A percentile compares a stretch with the other conserved stretches of the same genome.
Conservation (phyloP, 2,113 vertebrate species). For the Hystrix brachyura region DNA sequence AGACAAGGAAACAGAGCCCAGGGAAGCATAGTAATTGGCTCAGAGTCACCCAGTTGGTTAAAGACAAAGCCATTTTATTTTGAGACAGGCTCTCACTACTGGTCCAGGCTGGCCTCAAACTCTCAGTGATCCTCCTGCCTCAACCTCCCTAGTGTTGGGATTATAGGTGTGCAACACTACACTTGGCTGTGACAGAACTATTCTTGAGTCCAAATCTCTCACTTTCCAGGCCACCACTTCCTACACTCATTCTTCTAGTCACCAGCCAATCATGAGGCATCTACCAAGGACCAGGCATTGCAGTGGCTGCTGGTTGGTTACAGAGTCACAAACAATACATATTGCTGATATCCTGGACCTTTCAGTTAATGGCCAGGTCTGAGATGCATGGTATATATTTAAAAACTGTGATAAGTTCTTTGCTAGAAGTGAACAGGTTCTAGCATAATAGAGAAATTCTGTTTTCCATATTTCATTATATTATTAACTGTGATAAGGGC, state of each 20-base stretch:
- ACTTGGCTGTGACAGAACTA: neutral
- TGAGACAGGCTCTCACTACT: neutral
- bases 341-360: neutral
- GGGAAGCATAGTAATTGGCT: neutral
- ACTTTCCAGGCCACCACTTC: neutral
- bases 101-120: neutral
- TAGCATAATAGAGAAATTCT: neutral
- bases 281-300: neutral
- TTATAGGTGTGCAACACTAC: neutral
- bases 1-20: neutral
- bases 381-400: neutral
- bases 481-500: neutral
- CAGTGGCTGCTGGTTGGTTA: neutral
- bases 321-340: neutral
- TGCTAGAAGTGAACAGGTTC: neutral
- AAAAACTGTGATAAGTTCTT: neutral
- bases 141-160: neutral
- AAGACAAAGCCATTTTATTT: neutral
- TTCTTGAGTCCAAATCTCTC: neutral
- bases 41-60: neutral
- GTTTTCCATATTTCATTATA: neutral
- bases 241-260: neutral
- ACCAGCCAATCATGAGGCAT: neutral
- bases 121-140: neutral
- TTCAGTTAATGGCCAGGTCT: neutral